Percentiles rank a stretch among this genome's conserved stretches.
phyloP scores from a whole-genome alignment of 2,797 vertebrate genomes.

The Paedocypris micromegethes region DNA sequence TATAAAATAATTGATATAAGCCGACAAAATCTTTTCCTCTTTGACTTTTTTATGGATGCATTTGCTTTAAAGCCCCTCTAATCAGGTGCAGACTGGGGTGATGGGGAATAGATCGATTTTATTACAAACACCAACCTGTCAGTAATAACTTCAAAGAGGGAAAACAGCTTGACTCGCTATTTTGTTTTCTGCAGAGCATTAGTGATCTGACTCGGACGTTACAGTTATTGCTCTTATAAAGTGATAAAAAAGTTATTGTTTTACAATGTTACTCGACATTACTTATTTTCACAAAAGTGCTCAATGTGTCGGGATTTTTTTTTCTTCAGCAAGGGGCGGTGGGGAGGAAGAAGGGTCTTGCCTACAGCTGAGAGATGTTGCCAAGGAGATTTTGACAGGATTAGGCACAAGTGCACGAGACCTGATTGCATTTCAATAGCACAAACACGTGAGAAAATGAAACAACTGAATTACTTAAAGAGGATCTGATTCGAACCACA shows the following conservation, averaged over 20 bases:
- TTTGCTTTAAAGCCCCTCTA: slow-evolving; percentile 34
- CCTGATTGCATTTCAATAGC: slow-evolving; percentile 69
- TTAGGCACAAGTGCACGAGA: slow-evolving; percentile 77
- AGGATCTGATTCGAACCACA: slow-evolving; percentile 45
- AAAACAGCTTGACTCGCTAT: slow-evolving; percentile 56
- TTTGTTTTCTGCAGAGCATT: slow-evolving; percentile 51
- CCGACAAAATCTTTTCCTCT: neutral
- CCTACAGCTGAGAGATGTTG: slow-evolving; percentile 61
- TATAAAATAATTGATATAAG: no score
- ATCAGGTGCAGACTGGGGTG: slow-evolving; percentile 42
- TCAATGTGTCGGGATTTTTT: slow-evolving; percentile 41
- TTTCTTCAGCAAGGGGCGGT: slow-evolving; percentile 27
- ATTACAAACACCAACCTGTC: slow-evolving; percentile 60
- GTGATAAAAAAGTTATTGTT: slow-evolving; percentile 54
- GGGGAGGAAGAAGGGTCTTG: slow-evolving; percentile 39
- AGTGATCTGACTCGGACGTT: slow-evolving; percentile 37
- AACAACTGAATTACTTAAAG: slow-evolving; percentile 57
- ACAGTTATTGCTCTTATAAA: slow-evolving; percentile 54
- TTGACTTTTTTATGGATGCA: slow-evolving; percentile 33
- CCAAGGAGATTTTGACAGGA: slow-evolving; percentile 72
- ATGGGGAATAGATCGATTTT: slow-evolving; percentile 54
- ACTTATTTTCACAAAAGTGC: slow-evolving; percentile 45
- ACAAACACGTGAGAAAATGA: slow-evolving; percentile 71
- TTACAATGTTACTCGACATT: slow-evolving; percentile 36
- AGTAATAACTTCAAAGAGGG: slow-evolving; percentile 64